phyloP scores from a whole-genome alignment of 2,888 invertebrate species.

The Cephus runcator region DNA sequence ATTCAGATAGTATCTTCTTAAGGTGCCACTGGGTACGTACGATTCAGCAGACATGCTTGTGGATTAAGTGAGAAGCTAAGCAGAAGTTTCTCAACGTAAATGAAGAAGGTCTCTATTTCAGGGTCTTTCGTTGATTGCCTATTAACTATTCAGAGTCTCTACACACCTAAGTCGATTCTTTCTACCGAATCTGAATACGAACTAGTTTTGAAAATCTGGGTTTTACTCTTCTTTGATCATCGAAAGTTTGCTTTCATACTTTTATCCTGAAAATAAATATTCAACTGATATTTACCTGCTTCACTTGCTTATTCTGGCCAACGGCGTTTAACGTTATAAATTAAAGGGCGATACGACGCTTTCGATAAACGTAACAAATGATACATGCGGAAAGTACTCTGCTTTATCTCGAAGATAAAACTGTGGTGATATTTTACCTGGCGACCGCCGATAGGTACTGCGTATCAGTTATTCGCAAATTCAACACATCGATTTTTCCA shows the following conservation, averaged over 20 bases:
- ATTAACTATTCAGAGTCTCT: neutral
- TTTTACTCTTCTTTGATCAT: neutral
- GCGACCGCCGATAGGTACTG: neutral
- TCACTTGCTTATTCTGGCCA: neutral
- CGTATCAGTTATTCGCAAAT: neutral
- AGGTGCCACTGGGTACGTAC: neutral
- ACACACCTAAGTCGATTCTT: neutral
- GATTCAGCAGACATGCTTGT: neutral
- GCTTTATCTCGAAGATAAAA: neutral
- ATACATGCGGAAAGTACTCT: neutral
- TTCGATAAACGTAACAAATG: neutral
- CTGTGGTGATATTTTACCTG: neutral
- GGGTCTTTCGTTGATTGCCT: neutral
- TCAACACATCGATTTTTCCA: neutral
- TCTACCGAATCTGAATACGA: neutral
- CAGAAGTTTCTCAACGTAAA: neutral
- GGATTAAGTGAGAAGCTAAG: neutral
- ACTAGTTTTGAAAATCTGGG: neutral
- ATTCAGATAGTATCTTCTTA: neutral
- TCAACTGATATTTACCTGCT: neutral
- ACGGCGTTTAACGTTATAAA: neutral
- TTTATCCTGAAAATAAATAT: neutral
- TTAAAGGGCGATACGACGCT: neutral
- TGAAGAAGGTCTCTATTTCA: neutral
- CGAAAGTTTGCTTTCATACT: neutral